Evolutionary conservation across 2,888 invertebrate species (phyloP).

Genomic region (Toxonevra muliebris): DNA sequence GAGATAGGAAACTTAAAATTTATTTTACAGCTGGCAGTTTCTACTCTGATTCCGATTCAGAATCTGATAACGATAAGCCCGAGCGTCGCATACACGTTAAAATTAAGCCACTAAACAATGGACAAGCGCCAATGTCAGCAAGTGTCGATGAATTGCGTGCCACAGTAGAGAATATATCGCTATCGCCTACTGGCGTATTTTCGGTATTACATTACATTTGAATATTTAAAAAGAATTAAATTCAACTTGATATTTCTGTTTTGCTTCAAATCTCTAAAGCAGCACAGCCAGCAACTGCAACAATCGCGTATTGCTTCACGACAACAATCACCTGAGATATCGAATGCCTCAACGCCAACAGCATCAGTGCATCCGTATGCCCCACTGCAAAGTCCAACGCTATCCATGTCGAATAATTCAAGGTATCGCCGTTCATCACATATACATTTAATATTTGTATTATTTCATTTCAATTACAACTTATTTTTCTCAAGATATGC

Average conservation of each 20-base stretch:
- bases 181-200: slow-evolving; percentile 78
- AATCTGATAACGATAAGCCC: slow-evolving; percentile 89
- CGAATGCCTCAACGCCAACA: slow-evolving; percentile 71
- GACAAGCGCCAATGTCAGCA: slow-evolving; percentile 89
- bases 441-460: not conserved
- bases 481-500: slow-evolving; percentile 60
- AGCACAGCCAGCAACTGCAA: slow-evolving; percentile 63
- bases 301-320: slow-evolving; percentile 56
- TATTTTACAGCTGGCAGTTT: slow-evolving; percentile 72
- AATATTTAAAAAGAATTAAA: slow-evolving; percentile 1
- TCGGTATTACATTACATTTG: slow-evolving; percentile 60
- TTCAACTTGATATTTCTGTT: not conserved
- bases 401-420: slow-evolving; percentile 75
- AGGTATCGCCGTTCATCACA: too few species aligned
- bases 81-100: slow-evolving; percentile 92
- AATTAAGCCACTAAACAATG: slow-evolving; percentile 93
- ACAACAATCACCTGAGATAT: slow-evolving; percentile 80
- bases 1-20: not conserved
- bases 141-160: slow-evolving; percentile 94
- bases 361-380: slow-evolving; percentile 80
- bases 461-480: not conserved
- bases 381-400: slow-evolving; percentile 79
- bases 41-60: slow-evolving; percentile 86
- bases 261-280: slow-evolving; percentile 51
- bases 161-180: slow-evolving; percentile 89